Conservation (phyloP, 1,140 invertebrate species). For the Drosophila baimaii region DNA sequence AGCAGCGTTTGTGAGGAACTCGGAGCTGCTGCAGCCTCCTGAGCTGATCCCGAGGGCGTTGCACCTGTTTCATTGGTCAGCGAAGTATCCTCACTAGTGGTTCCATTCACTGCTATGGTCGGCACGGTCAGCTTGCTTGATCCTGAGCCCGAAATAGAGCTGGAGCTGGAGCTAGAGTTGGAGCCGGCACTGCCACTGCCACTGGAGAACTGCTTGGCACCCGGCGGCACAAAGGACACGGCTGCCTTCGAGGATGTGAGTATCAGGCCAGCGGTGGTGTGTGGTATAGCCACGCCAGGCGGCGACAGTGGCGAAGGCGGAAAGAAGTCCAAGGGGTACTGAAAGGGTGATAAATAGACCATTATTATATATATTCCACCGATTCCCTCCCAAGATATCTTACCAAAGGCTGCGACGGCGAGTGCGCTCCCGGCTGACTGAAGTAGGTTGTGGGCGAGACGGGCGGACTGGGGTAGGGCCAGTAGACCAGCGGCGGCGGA, state of each 20-base stretch:
- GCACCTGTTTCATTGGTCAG: constrained; percentile 13
- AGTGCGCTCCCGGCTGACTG: constrained; percentile 87
- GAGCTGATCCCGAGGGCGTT: constrained; percentile 10
- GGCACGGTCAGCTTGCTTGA: constrained; percentile 28
- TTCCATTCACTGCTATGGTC: constrained; percentile 24
- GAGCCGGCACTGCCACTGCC: constrained; percentile 20
- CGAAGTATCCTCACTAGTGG: not conserved
- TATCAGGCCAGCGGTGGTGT: constrained; percentile 60
- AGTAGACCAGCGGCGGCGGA: constrained; percentile 90
- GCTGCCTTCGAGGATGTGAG: constrained; percentile 66
- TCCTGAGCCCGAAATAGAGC: constrained; percentile 2
- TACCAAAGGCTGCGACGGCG: constrained; percentile 85
- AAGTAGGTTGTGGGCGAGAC: constrained; percentile 95
- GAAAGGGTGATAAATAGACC: too few species aligned
- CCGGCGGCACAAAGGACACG: constrained; percentile 70
- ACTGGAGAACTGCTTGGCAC: constrained; percentile 59
- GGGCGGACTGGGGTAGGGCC: constrained; percentile 96
- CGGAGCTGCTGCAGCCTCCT: not conserved
- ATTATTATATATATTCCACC: too few species aligned
- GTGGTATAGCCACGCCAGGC: constrained; percentile 55
- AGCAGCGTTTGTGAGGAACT: constrained; percentile 50
- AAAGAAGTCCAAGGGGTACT: constrained; percentile 79
- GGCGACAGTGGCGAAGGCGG: constrained; percentile 71
- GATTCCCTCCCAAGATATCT: constrained; percentile 26
- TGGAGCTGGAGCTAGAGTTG: constrained; percentile 30